A percentile compares a stretch with the other conserved stretches of the same genome.
Evolutionary conservation across 2,797 vertebrate genomes (phyloP).

Genomic region (Pseudochromis fuscus): DNA sequence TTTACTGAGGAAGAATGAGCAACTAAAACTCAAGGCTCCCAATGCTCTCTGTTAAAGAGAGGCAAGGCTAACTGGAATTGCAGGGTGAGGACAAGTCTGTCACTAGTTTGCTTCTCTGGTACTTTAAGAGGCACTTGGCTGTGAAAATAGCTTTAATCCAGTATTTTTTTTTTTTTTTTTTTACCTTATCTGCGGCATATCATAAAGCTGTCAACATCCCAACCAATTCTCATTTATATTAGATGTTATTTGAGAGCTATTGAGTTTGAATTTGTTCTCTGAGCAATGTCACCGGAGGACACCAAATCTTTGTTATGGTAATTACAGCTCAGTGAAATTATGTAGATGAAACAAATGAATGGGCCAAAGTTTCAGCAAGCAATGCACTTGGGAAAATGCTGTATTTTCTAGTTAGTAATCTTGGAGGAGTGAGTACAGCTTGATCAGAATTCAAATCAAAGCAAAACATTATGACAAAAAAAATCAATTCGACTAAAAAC

Average conservation of each 20-base stretch:
- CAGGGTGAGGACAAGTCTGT: constrained; percentile 37
- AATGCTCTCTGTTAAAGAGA: constrained; percentile 18
- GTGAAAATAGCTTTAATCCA: constrained; percentile 53
- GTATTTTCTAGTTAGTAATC: constrained; percentile 62
- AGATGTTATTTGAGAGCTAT: constrained; percentile 71
- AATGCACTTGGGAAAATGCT: constrained; percentile 52
- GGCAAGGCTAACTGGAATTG: constrained; percentile 39
- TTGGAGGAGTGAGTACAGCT: constrained; percentile 45
- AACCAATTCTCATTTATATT: constrained; percentile 66
- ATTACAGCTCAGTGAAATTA: constrained; percentile 76
- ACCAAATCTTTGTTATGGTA: constrained; percentile 78
- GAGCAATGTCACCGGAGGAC: constrained; percentile 76
- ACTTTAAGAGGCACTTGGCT: constrained; percentile 44
- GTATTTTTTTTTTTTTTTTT: constrained; percentile 43
- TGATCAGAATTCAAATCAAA: constrained; percentile 63
- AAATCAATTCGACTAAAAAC: constrained; percentile 31
- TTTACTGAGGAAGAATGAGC: constrained; percentile 8
- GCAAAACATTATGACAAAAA: constrained; percentile 33
- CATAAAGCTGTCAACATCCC: constrained; percentile 71
- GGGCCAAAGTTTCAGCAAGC: constrained; percentile 67
- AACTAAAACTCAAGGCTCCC: constrained; percentile 2
- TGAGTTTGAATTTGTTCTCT: constrained; percentile 72
- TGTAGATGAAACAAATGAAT: constrained; percentile 78
- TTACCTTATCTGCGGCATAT: constrained; percentile 60
- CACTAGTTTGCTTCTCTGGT: constrained; percentile 26